These are phyloP conservation scores for Diorhabda sublineata DNA, from an alignment of 1,140 invertebrate species.

Conservation along the genomic window DNA sequence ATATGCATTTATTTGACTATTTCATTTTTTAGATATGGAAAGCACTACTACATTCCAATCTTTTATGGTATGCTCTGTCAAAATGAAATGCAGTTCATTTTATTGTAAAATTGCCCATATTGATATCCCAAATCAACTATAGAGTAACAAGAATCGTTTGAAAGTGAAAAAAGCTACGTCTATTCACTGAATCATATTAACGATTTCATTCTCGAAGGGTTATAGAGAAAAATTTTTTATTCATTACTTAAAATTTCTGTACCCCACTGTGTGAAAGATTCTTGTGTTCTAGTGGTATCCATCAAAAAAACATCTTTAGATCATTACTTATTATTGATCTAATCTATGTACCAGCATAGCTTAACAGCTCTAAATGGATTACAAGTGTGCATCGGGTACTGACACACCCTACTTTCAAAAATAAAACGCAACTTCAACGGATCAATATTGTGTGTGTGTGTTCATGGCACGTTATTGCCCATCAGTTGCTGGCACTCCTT, in stretches of 20 bases:
- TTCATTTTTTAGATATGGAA: no score
- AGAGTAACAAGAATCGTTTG: no score
- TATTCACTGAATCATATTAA: no score
- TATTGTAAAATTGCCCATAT: no score
- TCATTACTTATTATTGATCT: conserved; percentile 19
- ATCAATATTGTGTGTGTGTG: conserved; percentile 5
- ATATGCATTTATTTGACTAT: no score
- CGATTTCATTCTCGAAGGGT: no score
- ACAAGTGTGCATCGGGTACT: conserved; percentile 12
- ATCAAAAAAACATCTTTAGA: not conserved
- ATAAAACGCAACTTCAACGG: not conserved
- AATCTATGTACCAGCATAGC: conserved; percentile 24
- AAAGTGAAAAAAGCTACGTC: no score
- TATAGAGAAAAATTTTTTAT: no score
- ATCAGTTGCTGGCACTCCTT: not conserved
- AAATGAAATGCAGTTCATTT: no score
- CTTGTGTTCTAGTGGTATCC: not conserved
- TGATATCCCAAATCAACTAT: no score
- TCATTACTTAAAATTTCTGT: not conserved
- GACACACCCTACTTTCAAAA: conserved; percentile 17
- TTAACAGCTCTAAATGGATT: conserved; percentile 22
- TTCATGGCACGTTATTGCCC: not conserved
- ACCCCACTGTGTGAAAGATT: not conserved
- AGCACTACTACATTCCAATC: no score
- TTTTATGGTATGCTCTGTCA: no score